Conservation (phyloP, 2,797 vertebrate genomes). For the Myotis pilosus region DNA sequence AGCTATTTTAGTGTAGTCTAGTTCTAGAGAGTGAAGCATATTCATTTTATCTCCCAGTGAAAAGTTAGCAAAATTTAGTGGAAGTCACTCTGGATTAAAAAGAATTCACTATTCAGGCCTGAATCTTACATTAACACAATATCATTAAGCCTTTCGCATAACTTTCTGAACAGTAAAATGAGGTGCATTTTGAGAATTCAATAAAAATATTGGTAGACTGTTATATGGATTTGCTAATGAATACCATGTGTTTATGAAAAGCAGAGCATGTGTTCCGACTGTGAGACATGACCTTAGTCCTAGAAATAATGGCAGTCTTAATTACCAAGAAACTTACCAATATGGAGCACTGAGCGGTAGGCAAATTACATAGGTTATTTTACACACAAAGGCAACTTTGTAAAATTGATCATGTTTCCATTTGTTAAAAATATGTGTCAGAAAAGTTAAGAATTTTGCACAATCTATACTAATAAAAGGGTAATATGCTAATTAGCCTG, state of each 20-base stretch:
- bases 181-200: neutral
- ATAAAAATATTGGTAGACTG: neutral
- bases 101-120: neutral
- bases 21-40: neutral
- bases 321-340: neutral
- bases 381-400: neutral
- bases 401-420: neutral
- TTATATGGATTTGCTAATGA: neutral
- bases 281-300: neutral
- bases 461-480: neutral
- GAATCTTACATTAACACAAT: neutral
- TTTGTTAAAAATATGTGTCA: neutral
- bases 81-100: neutral
- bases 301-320: neutral
- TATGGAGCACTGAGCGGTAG: neutral
- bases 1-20: neutral
- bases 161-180: neutral
- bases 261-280: neutral
- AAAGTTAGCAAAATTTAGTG: neutral
- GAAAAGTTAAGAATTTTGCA: neutral
- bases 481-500: too few species aligned
- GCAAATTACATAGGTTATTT: neutral
- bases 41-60: neutral
- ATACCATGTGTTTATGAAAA: neutral
- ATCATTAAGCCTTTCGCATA: neutral